A percentile compares a stretch with the other conserved stretches of the same genome.
phyloP scores from a whole-genome alignment of 2,888 invertebrate species.

The Tethea ocularis region DNA sequence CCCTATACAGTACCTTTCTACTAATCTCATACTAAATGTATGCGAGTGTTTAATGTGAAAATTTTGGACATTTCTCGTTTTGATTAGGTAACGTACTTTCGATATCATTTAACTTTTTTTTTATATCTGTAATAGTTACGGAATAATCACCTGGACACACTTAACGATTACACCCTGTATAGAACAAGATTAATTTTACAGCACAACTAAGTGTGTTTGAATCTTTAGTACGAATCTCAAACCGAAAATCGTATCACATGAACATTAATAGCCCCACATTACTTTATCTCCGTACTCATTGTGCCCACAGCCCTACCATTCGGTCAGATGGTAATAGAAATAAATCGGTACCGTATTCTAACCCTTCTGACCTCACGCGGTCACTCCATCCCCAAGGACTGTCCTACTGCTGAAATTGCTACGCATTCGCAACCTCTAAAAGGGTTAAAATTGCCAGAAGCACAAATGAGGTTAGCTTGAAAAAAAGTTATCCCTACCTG shows the following conservation, averaged over 20 bases:
- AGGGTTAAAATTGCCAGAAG: slow-evolving; percentile 38
- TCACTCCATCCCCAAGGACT: slow-evolving; percentile 33
- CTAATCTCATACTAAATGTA: no score
- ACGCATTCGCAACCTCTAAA: slow-evolving; percentile 32
- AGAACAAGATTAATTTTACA: no score
- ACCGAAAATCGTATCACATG: not conserved
- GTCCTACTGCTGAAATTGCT: slow-evolving; percentile 4
- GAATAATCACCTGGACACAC: no score
- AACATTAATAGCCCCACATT: slow-evolving; percentile 20
- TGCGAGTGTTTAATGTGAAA: no score
- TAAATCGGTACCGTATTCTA: slow-evolving; percentile 46
- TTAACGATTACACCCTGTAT: no score
- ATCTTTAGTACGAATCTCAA: not conserved
- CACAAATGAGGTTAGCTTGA: slow-evolving; percentile 19
- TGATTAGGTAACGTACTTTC: no score
- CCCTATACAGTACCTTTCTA: no score
- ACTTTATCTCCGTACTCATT: slow-evolving; percentile 27
- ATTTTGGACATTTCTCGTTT: no score
- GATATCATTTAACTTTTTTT: no score
- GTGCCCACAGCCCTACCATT: slow-evolving; percentile 29
- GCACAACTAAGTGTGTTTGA: no score
- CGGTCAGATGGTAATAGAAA: slow-evolving; percentile 54
- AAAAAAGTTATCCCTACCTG: slow-evolving; percentile 23
- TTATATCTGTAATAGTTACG: no score
- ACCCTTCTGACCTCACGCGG: slow-evolving; percentile 33